A percentile compares a stretch with the other conserved stretches of the same genome.
These are phyloP conservation scores for Chrysocyon brachyurus DNA, from an alignment of 2,797 vertebrate genomes.

Conservation along the genomic window DNA sequence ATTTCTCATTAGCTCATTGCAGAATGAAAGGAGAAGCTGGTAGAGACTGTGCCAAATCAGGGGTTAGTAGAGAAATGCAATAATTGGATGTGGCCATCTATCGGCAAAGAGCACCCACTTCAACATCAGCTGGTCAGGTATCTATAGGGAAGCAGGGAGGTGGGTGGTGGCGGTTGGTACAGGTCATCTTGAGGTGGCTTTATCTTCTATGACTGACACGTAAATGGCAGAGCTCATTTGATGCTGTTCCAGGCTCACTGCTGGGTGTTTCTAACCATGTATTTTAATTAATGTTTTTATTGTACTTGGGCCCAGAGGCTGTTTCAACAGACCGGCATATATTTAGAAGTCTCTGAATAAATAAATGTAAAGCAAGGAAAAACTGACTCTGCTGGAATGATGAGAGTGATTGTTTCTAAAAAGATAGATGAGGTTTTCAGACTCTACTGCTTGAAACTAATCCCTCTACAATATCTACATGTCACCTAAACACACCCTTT, in stretches of 20 bases:
- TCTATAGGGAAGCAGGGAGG: constrained; percentile 67
- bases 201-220: constrained; percentile 77
- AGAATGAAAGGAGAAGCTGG: constrained; percentile 54
- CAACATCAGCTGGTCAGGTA: constrained; percentile 11
- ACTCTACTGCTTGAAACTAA: background rate
- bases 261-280: constrained; percentile 75
- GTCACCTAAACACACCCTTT: background rate
- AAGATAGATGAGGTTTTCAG: constrained; percentile 59
- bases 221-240: constrained; percentile 68
- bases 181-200: constrained; percentile 76
- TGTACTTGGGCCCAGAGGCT: constrained; percentile 74
- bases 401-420: constrained; percentile 69
- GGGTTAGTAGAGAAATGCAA: constrained; percentile 40
- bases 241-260: constrained; percentile 58
- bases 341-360: constrained; percentile 80
- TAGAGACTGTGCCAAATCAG: constrained; percentile 21
- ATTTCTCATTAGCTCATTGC: constrained; percentile 51
- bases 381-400: constrained; percentile 76
- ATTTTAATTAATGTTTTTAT: constrained; percentile 83
- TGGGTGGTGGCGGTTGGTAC: background rate
- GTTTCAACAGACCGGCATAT: constrained; percentile 74
- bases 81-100: constrained; percentile 34
- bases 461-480: background rate
- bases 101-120: background rate
- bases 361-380: constrained; percentile 84